Evolutionary conservation across 2,797 vertebrate genomes (phyloP).

Genomic region (Ispidina picta): DNA sequence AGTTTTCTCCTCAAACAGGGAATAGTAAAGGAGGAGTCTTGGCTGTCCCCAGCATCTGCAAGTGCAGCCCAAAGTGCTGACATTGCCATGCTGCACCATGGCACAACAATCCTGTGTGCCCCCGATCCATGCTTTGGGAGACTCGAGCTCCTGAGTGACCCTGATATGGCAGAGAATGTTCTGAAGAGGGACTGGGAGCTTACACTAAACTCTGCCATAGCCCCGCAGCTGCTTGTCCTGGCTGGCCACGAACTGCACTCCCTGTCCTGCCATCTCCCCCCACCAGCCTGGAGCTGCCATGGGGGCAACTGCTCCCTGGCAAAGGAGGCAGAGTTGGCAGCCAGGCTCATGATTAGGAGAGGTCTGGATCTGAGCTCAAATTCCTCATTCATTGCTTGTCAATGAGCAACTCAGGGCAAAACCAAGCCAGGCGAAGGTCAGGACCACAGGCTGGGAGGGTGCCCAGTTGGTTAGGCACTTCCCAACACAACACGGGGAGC

Average conservation of each 20-base stretch:
- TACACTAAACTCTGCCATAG: background rate
- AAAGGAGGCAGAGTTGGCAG: background rate
- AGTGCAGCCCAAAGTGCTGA: accelerated
- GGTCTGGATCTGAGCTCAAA: background rate
- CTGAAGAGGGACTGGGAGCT: background rate
- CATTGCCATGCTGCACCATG: accelerated
- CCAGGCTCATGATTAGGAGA: background rate
- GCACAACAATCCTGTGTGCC: background rate
- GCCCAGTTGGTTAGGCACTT: background rate
- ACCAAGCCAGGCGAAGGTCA: background rate
- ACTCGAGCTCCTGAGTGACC: background rate
- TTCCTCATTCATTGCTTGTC: background rate
- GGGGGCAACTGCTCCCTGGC: background rate
- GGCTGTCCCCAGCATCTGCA: background rate
- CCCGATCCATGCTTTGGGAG: background rate
- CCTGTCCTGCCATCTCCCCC: background rate
- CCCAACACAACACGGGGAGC: background rate
- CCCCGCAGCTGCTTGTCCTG: background rate
- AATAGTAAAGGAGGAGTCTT: background rate
- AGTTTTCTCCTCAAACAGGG: background rate
- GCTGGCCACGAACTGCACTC: background rate
- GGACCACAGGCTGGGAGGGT: background rate
- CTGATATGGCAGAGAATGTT: background rate
- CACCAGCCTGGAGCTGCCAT: background rate
- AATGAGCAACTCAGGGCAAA: background rate